Evolutionary conservation across 2,888 invertebrate genomes (phyloP), one percentile per base, ranked within the genome.

Genomic region (Laspeyria flexula): DNA sequence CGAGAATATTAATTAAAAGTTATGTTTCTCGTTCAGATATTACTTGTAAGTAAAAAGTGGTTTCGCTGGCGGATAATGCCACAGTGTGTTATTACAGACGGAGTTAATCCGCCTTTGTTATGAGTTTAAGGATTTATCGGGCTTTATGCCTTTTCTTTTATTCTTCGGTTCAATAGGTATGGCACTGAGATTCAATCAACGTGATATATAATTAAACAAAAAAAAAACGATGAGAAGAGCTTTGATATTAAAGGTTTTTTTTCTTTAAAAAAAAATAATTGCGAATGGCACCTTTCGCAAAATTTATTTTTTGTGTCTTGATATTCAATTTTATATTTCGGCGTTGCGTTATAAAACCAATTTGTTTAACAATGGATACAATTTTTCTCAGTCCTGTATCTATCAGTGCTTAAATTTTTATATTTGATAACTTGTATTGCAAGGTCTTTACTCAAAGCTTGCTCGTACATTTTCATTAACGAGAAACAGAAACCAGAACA

Each of bases 71-170:
- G 71, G 66, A 77, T 80, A 75, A 80, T 75, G 63, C 74, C 69
- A 73, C 79, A 77, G 76, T 81, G 77, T 85, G 79, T 83, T 85
- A 83, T 84, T 85, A 82, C 75, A 75, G 79, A 67, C 71, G 60
- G 67, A 77, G 79, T 76, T 85, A 82, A 86, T 83, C 85, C 79
- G 70, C 81, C 73, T 84, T 86, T 86, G 85, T 88, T 83, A 79
- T 77, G 79, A 81, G 81, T 79, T 79, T 76, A 77, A 75, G 77
- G 83, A 82, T 85, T 83, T 81, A 81, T 74, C 63, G 61, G 68
- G 76, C 54, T 76, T 75, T 62, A 62, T 70, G 77, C 75, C 75
- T 75, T 77, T 81, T 79, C 75, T 75, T 75, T 62, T 65, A 67
- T 73, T 60, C 63, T 45, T 60, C 57, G 56, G 57, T 60, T 78